Conservation (phyloP, 2,113 vertebrate genomes). For the Sciurus niger region DNA sequence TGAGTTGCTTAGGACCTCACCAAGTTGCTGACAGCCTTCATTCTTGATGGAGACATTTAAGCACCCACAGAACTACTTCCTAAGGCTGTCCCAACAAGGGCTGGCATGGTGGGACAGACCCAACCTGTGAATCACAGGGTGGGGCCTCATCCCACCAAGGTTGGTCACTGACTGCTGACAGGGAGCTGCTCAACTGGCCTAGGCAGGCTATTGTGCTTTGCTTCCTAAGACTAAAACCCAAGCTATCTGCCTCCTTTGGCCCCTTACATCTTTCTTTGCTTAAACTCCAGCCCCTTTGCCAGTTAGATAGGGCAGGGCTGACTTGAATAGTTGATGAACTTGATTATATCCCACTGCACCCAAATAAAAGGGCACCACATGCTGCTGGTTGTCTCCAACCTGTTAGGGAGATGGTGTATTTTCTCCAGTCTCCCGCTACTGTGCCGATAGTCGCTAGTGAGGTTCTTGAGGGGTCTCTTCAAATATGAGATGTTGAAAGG, state of each 20-base stretch:
- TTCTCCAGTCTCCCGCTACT: not conserved
- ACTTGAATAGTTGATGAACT: not conserved
- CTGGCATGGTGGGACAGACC: not conserved
- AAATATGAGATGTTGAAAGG: not conserved
- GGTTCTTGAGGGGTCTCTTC: not conserved
- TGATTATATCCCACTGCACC: not conserved
- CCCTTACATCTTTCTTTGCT: not conserved
- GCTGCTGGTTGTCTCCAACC: not conserved
- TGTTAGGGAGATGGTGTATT: not conserved
- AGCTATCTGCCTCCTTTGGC: not conserved
- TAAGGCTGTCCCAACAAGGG: not conserved
- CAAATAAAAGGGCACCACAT: not conserved
- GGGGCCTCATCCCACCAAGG: not conserved
- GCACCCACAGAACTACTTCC: not conserved
- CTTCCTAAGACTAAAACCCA: not conserved
- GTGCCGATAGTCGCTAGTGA: not conserved
- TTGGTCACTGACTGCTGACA: too few relatives aligned
- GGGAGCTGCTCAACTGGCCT: not conserved
- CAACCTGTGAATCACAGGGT: not conserved
- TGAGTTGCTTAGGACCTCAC: too few relatives aligned
- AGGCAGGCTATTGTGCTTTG: not conserved
- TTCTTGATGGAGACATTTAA: not conserved
- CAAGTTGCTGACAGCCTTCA: too few relatives aligned
- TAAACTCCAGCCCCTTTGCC: not conserved
- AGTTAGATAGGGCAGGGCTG: not conserved